These are phyloP conservation scores for Dromius quadrimaculatus DNA, from an alignment of 2,888 invertebrate species.

Conservation along the genomic window DNA sequence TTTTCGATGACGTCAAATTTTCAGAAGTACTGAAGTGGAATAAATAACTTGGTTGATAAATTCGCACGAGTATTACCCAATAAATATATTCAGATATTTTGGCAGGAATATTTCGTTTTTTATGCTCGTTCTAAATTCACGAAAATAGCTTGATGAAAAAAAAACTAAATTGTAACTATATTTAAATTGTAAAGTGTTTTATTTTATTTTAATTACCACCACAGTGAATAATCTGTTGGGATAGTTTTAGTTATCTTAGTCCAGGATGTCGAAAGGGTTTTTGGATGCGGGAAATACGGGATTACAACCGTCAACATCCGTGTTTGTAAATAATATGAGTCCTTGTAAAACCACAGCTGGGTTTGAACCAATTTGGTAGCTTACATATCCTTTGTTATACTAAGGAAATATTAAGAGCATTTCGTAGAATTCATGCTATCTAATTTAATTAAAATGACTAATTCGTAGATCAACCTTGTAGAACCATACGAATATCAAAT, in stretches of 20 bases:
- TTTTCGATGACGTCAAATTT: conserved; percentile 18
- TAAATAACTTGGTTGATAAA: conserved; percentile 17
- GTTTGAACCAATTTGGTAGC: no score
- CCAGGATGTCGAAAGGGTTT: neutral
- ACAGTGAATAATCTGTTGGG: neutral
- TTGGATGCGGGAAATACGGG: conserved; percentile 10
- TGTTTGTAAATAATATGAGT: conserved; percentile 34
- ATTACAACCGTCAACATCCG: conserved; percentile 33
- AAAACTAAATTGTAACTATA: neutral
- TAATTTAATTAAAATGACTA: no score
- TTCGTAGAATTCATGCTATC: no score
- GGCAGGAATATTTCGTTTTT: conserved; percentile 6
- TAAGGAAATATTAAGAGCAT: no score
- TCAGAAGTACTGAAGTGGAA: conserved; percentile 22
- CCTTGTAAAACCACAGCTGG: no score
- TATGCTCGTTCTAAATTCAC: conserved; percentile 4
- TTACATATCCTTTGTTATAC: no score
- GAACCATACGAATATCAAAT: no score
- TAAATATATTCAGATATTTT: conserved; percentile 1
- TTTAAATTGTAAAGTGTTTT: neutral
- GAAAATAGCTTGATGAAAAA: neutral
- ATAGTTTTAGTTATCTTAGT: neutral
- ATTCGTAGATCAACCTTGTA: no score
- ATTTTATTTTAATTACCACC: neutral
- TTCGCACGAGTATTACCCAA: conserved; percentile 6